Base-by-base conservation (phyloP, 1,140 invertebrate genomes). In the Aphelinus atriplicis region DNA sequence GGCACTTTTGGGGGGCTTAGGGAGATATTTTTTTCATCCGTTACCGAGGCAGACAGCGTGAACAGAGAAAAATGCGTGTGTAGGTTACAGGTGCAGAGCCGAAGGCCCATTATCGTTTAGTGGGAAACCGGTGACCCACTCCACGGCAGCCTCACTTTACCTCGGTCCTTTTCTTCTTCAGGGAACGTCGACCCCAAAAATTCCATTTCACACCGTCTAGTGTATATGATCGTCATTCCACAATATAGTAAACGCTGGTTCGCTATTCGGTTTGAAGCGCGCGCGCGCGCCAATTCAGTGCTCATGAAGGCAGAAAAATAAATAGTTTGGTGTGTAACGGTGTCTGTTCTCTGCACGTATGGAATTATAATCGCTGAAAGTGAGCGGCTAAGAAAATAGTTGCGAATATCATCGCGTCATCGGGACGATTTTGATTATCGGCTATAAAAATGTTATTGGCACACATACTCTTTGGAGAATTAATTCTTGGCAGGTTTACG, bases 41-140 rank as follows among this genome's bases (percentile, higher is more conserved):
- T 5, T 47, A 53, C 4, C 4, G 9, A 53, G 51, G 4, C 4
- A 53, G 62, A 63, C 48, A 55, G 58, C 9, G 45, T 43, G 53
- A 56, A 56, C 45, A n/a, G 1, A 65, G 71, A 72, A 65, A 72
- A 64, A 67, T 67, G 43, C 48, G 43, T 51, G 48, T 10, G 50
- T 55, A n/a, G 48, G 58, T 53, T 77, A 81, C 80, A 81, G 80
- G 80, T 81, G 81, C 76, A 78, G 51, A 7, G 58, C 61, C 63
- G 76, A 77, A 61, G 75, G 77, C 78, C 79, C 77, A 80, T 80
- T 81, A 79, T 80, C 79, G 79, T 70, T 73, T 80, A 81, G 81
- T 77, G 75, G 79, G 78, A 82, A 81, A 81, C 76, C 72, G 69
- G 51, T 80, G 79, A 82, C 78, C 80, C 79, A 82, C 75, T 82